A percentile compares a stretch with the other conserved stretches of the same genome.
These are phyloP conservation scores for Drosophila hawaiiensis DNA, from an alignment of 2,888 invertebrate species.

Conservation along the genomic window DNA sequence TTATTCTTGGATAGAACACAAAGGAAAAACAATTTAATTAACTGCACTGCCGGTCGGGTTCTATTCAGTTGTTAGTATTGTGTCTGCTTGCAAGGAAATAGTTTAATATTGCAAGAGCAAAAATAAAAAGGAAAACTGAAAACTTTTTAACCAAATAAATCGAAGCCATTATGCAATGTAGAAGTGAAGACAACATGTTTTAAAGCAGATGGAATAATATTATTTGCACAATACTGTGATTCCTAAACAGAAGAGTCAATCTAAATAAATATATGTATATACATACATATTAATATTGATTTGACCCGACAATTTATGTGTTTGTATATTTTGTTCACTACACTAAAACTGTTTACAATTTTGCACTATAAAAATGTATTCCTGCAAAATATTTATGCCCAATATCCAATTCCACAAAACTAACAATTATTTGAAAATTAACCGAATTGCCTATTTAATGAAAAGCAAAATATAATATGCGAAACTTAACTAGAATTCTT, in stretches of 20 bases:
- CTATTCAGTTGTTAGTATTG: slow-evolving; percentile 20
- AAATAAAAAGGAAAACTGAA: neutral
- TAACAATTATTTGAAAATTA: slow-evolving; percentile 39
- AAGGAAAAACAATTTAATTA: neutral
- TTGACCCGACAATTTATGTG: slow-evolving; percentile 26
- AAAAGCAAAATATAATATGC: slow-evolving; percentile 32
- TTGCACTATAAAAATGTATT: slow-evolving; percentile 36
- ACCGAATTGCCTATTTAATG: slow-evolving; percentile 60
- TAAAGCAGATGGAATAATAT: slow-evolving; percentile 28
- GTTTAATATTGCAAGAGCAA: slow-evolving; percentile 8
- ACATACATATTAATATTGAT: slow-evolving; percentile 4
- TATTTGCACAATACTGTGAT: slow-evolving; percentile 74
- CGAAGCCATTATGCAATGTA: slow-evolving; percentile 10
- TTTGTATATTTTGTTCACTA: slow-evolving; percentile 26
- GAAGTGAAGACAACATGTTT: slow-evolving; percentile 27
- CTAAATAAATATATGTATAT: slow-evolving; percentile 11
- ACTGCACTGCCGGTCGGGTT: slow-evolving; percentile 49
- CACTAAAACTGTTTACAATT: slow-evolving; percentile 38
- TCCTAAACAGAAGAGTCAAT: slow-evolving; percentile 50
- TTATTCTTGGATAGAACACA: neutral
- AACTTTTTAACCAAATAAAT: slow-evolving; percentile 10
- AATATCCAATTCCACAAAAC: slow-evolving; percentile 34
- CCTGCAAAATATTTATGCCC: slow-evolving; percentile 52
- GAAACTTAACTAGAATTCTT: slow-evolving; percentile 46
- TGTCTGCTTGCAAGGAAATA: slow-evolving; percentile 32